These are phyloP conservation scores for Tangachromis dhanisi DNA, from an alignment of 2,113 vertebrate species.

Conservation along the genomic window DNA sequence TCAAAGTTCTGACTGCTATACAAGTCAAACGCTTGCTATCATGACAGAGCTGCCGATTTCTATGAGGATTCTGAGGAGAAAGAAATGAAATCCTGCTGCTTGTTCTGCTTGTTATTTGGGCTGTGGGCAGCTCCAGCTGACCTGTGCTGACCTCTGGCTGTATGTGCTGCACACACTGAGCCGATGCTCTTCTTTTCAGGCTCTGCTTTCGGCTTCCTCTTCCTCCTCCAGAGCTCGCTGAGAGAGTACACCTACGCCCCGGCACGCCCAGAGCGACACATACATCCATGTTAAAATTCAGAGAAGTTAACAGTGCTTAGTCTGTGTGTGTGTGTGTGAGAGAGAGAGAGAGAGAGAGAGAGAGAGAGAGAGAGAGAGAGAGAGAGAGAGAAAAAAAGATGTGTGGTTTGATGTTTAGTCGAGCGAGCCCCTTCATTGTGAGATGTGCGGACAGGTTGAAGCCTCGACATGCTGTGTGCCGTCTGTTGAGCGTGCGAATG, in stretches of 20 bases:
- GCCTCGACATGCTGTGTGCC: neutral
- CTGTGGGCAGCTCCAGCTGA: conserved; percentile 1
- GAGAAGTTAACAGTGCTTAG: neutral
- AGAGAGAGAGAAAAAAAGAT: neutral
- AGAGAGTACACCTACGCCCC: neutral
- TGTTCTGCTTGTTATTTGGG: conserved; percentile 31
- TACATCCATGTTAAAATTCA: neutral
- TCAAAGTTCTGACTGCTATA: neutral
- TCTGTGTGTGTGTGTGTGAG: neutral
- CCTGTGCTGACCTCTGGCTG: conserved; percentile 26
- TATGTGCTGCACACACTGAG: neutral
- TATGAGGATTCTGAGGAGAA: neutral
- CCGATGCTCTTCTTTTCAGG: neutral
- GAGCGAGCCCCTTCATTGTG: neutral
- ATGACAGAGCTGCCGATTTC: neutral
- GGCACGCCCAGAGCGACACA: neutral
- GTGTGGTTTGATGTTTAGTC: neutral
- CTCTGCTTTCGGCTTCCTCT: neutral
- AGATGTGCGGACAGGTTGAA: neutral
- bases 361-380: neutral
- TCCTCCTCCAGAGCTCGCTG: neutral
- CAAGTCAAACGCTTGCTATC: neutral
- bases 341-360: neutral
- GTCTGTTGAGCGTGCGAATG: neutral
- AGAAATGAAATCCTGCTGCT: conserved; percentile 6